These are phyloP conservation scores for Nyctibius grandis DNA, from an alignment of 2,797 vertebrate genomes.

Conservation along the genomic window DNA sequence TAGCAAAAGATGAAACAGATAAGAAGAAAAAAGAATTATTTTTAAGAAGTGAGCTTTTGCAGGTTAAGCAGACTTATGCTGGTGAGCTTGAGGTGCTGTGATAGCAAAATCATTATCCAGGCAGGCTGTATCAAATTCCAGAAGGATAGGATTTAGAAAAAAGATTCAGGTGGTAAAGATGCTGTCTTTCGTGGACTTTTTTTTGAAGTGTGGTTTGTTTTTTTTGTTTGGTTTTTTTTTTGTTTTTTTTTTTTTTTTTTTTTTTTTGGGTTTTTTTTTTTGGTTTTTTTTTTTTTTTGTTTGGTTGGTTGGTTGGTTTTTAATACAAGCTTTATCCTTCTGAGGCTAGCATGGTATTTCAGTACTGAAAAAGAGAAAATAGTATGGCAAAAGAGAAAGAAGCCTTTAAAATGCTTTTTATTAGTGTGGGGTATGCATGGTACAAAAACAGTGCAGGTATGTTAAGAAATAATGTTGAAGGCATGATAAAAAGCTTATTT, in stretches of 20 bases:
- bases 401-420: neutral
- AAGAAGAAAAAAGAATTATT: no score
- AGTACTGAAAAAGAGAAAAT: neutral
- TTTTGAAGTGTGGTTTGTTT: neutral
- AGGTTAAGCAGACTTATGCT: neutral
- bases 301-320: no score
- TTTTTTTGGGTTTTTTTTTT: no score
- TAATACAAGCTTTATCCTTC: neutral
- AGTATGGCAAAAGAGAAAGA: neutral
- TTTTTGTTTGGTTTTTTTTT: no score
- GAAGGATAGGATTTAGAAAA: neutral
- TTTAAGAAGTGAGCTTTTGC: neutral
- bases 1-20: neutral
- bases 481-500: neutral
- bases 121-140: neutral
- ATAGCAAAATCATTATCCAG: neutral
- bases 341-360: neutral
- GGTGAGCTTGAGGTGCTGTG: neutral
- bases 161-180: neutral
- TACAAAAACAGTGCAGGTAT: neutral
- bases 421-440: neutral
- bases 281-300: neutral
- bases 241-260: no score
- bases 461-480: neutral
- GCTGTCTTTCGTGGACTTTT: neutral